Evolutionary conservation across 2,888 invertebrate genomes (phyloP), one percentile per base, ranked within the genome.

Genomic region (Ophioninae sp.): DNA sequence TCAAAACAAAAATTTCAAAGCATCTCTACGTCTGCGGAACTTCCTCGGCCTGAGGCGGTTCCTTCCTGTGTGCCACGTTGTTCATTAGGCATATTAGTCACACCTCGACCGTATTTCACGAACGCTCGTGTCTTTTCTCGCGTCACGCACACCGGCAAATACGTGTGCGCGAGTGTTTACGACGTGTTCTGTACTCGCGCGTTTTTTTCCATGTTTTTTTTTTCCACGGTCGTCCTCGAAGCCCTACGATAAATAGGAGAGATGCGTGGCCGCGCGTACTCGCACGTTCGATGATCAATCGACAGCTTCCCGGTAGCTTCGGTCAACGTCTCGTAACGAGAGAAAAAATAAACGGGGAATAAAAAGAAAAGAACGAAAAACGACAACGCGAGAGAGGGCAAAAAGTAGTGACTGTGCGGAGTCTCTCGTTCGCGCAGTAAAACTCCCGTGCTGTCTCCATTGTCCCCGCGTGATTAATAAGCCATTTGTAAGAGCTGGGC

Each of bases 251-350:
- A 65, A 81, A 83, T 83, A 76, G 68, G 64, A 68, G 56, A 71
- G 51, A 69, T 69, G 56, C 69, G 41, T 69, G 71, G 30, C 63
- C 59, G 75, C 69, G 64, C 67, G 81, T 67, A 72, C 87, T 86
- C 88, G 86, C 82, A 87, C 88, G 89, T 87, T 89, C 87, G 87
- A 88, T 91, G 91, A 92, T 91, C 89, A 90, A 91, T 91, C 88
- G 91, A 85, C 90, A 88, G 88, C 84, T 92, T 92, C 91, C 89
- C 88, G 89, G 91, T 91, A 91, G 81, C 84, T 68, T 74, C 61
- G 69, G 68, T 81, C 73, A 61, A 74, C 79, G 61, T 68, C 68
- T 68, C 63, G 79, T 63, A 68, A 39, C n/a, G 59, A 56, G 58
- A 6, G 13, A 72, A 23, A 20, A 59, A 63, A 63, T 20, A 63